phyloP scores from a whole-genome alignment of 2,113 vertebrate species.

The Phocoena phocoena region DNA sequence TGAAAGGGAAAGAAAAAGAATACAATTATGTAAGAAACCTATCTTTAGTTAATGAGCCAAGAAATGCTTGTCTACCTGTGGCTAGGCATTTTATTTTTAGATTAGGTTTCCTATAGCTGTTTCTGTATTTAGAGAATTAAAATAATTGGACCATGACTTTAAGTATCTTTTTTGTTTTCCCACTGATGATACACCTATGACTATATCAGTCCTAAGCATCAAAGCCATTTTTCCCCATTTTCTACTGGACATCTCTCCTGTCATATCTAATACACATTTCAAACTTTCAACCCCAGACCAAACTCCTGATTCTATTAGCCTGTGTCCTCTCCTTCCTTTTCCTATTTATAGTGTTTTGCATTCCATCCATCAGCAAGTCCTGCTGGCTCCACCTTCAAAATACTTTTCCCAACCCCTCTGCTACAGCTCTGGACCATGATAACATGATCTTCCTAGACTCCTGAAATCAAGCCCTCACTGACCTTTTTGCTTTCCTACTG shows the following conservation, averaged over 20 bases:
- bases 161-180: not conserved
- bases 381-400: not conserved
- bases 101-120: not conserved
- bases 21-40: conserved; percentile 6
- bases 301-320: not conserved
- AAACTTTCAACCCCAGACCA: not conserved
- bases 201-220: not conserved
- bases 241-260: not conserved
- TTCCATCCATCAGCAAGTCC: not conserved
- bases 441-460: not conserved
- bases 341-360: not conserved
- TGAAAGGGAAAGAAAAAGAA: not conserved
- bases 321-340: not conserved
- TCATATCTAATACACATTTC: not conserved
- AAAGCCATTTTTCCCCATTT: not conserved
- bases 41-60: conserved; percentile 15
- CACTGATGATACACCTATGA: not conserved
- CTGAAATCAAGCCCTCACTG: not conserved
- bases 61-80: conserved; percentile 30
- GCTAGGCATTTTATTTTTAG: conserved; percentile 37
- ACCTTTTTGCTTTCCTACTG: not conserved
- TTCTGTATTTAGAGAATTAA: conserved; percentile 30
- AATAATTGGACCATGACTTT: not conserved
- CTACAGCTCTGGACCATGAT: not conserved
- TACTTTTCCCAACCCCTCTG: not conserved